Evolutionary conservation across 2,888 invertebrate genomes (phyloP).

Genomic region (Protodeltote pygarga): DNA sequence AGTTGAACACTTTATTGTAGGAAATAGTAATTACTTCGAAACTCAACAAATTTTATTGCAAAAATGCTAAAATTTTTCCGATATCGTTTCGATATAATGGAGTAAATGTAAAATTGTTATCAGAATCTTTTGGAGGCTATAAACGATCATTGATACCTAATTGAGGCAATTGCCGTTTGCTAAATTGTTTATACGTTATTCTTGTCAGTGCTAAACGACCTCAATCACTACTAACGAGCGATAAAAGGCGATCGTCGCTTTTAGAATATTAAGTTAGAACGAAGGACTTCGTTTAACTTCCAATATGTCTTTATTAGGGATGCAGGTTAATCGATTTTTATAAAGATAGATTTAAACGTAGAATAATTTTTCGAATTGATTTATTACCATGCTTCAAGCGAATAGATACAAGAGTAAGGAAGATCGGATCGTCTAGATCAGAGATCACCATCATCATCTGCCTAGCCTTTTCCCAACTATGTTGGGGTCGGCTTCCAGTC

Average conservation of each 20-base stretch:
- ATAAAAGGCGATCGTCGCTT: slow-evolving; percentile 2
- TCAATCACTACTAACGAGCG: slow-evolving; percentile 25
- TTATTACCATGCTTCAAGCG: no score
- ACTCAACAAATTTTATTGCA: slow-evolving; percentile 29
- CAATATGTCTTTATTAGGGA: not conserved
- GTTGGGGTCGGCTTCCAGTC: no score
- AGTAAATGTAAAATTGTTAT: slow-evolving; percentile 13
- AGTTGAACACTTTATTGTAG: slow-evolving; percentile 34
- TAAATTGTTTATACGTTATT: slow-evolving; percentile 32
- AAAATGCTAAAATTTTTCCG: slow-evolving; percentile 12
- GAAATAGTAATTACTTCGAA: slow-evolving; percentile 46
- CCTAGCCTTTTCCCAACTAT: no score
- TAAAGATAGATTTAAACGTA: no score
- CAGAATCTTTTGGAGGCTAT: slow-evolving; percentile 14
- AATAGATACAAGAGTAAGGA: no score
- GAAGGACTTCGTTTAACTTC: no score
- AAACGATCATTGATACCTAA: slow-evolving; percentile 23
- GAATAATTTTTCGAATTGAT: no score
- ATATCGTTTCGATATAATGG: slow-evolving; percentile 6
- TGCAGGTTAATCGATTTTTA: no score
- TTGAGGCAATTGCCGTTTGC: slow-evolving; percentile 27
- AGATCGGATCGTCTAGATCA: no score
- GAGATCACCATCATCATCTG: no score
- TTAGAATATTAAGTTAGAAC: slow-evolving; percentile 2
- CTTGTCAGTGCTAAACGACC: slow-evolving; percentile 28